Percentiles rank a stretch among this genome's conserved stretches.
Evolutionary conservation across 2,888 invertebrate species (phyloP).

Genomic region (Nephrotoma flavescens): DNA sequence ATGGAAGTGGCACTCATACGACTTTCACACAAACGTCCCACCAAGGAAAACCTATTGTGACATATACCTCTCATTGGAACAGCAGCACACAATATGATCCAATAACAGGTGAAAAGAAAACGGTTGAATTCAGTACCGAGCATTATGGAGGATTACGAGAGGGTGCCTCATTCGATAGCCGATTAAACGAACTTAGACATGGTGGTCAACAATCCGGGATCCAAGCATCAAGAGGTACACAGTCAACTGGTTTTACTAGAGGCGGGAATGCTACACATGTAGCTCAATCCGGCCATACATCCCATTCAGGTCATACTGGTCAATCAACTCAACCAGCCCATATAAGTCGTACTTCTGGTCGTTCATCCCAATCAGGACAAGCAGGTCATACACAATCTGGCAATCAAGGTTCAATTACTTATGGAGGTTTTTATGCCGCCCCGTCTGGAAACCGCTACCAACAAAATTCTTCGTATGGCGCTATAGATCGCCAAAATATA

Average conservation of each 20-base stretch:
- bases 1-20: not conserved
- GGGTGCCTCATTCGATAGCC: not conserved
- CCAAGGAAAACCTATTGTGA: conserved; percentile 18
- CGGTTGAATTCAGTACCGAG: conserved; percentile 37
- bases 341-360: not conserved
- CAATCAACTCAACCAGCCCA: not conserved
- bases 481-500: not conserved
- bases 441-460: not conserved
- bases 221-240: not conserved
- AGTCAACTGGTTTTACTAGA: not conserved
- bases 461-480: not conserved
- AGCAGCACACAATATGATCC: conserved; percentile 31
- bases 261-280: not conserved
- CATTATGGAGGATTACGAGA: conserved; percentile 11
- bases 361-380: not conserved
- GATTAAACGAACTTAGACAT: not conserved
- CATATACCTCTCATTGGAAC: conserved; percentile 17
- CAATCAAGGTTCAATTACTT: not conserved
- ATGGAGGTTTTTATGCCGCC: not conserved
- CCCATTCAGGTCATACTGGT: not conserved
- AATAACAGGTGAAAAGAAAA: conserved; percentile 34
- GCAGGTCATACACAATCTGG: not conserved
- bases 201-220: not conserved
- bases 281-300: not conserved
- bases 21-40: conserved; percentile 6